A percentile compares a stretch with the other conserved stretches of the same genome.
Conservation (phyloP, 2,797 vertebrate species). For the Melanotaenia pygmaea region DNA sequence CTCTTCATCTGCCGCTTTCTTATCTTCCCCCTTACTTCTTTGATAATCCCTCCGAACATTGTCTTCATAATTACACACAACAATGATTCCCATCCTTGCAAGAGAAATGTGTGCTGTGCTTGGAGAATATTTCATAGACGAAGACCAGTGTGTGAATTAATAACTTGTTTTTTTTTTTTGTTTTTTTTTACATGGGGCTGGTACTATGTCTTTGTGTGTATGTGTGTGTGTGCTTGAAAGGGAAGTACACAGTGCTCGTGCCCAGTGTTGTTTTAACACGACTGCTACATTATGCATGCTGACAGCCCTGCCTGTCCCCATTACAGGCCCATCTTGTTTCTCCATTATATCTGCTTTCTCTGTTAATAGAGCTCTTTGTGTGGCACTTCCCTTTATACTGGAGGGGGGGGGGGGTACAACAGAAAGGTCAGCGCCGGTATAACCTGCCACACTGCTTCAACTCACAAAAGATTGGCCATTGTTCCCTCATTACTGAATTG, state of each 20-base stretch:
- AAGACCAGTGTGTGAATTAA: slow-evolving; percentile 73
- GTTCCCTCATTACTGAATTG: slow-evolving; percentile 21
- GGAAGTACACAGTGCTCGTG: slow-evolving; percentile 45
- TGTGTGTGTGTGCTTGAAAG: slow-evolving; percentile 27
- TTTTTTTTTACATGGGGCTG: slow-evolving; percentile 43
- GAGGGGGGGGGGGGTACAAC: slow-evolving; percentile 63
- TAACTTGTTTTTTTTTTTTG: slow-evolving; percentile 69
- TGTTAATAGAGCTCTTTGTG: slow-evolving; percentile 82
- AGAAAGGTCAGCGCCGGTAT: slow-evolving; percentile 72
- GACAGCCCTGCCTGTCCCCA: slow-evolving; percentile 76
- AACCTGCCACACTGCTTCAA: slow-evolving; percentile 56
- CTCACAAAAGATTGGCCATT: slow-evolving; percentile 5
- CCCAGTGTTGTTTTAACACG: slow-evolving; percentile 80
- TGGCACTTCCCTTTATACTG: slow-evolving; percentile 73
- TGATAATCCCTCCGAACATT: slow-evolving; percentile 82
- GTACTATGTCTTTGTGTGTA: slow-evolving; percentile 4
- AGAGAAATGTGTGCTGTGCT: slow-evolving; percentile 70
- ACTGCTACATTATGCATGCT: slow-evolving; percentile 83
- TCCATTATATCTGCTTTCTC: slow-evolving; percentile 79
- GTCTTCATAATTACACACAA: slow-evolving; percentile 84
- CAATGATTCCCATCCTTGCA: slow-evolving; percentile 78
- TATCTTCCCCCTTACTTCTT: slow-evolving; percentile 77
- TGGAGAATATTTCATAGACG: slow-evolving; percentile 74
- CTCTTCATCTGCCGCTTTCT: slow-evolving; percentile 77
- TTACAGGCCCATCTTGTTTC: slow-evolving; percentile 82